Percentiles rank a stretch among this genome's conserved stretches.
phyloP scores from a whole-genome alignment of 2,797 vertebrate species.

The Uromys caudimaculatus region DNA sequence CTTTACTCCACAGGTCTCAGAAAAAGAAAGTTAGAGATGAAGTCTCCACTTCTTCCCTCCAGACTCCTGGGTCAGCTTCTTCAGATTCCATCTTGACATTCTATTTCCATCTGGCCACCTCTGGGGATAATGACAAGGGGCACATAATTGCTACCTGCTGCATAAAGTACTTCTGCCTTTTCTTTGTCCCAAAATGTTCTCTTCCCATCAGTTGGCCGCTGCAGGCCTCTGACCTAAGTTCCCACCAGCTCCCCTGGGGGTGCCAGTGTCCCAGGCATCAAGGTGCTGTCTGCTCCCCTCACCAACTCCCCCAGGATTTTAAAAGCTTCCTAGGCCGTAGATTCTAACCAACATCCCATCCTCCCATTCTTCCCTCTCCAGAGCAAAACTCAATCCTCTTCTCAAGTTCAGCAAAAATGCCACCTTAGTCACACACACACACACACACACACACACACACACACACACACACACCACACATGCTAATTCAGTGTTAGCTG shows the following conservation, averaged over 20 bases:
- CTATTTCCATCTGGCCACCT: slow-evolving; percentile 66
- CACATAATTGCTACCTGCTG: slow-evolving; percentile 60
- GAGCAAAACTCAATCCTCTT: slow-evolving; percentile 38
- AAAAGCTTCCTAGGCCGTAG: background rate
- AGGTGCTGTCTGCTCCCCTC: background rate
- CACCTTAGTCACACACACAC: background rate
- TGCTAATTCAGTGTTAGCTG: background rate
- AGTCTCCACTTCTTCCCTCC: background rate
- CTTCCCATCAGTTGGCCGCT: background rate
- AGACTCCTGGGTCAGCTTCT: slow-evolving; percentile 13
- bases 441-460: background rate
- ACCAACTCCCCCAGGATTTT: background rate
- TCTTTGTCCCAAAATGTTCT: slow-evolving; percentile 62
- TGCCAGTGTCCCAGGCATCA: background rate
- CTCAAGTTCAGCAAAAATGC: background rate
- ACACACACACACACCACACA: no score
- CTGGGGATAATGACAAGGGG: slow-evolving; percentile 71
- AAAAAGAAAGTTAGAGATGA: slow-evolving; percentile 58
- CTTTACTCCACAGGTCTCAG: background rate
- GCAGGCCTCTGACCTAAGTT: background rate
- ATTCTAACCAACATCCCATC: background rate
- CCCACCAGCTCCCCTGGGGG: background rate
- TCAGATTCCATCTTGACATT: slow-evolving; percentile 59
- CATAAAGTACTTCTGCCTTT: slow-evolving; percentile 61
- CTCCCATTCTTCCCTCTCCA: background rate